A percentile compares a stretch with the other conserved stretches of the same genome.
These are phyloP conservation scores for Tringa solitaria DNA, from an alignment of 2,113 vertebrate species.

Conservation along the genomic window DNA sequence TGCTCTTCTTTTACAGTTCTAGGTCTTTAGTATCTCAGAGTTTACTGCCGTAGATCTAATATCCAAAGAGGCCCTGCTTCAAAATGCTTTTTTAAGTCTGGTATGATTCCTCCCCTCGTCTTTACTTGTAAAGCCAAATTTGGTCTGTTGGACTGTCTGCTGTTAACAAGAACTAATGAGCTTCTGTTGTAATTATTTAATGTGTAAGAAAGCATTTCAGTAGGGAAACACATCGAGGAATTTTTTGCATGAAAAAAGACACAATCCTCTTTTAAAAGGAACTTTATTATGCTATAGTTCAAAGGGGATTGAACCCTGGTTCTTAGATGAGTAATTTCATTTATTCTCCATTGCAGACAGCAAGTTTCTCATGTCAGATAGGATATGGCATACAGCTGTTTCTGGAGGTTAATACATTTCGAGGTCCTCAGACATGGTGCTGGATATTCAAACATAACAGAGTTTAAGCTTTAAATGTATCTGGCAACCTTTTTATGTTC, in stretches of 20 bases:
- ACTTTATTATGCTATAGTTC: neutral
- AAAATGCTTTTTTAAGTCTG: neutral
- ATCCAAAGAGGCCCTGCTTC: neutral
- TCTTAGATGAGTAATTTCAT: neutral
- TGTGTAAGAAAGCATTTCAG: neutral
- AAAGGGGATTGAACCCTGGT: neutral
- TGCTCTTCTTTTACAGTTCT: neutral
- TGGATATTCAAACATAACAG: neutral
- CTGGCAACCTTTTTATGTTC: neutral
- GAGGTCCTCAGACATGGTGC: neutral
- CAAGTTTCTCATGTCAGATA: neutral
- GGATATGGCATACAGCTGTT: neutral
- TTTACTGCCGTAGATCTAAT: rapidly evolving
- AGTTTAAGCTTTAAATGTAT: neutral
- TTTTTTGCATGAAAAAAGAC: neutral
- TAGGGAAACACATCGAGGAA: neutral
- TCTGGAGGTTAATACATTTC: neutral
- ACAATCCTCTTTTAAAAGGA: neutral
- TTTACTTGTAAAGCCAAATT: neutral
- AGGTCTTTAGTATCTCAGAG: neutral
- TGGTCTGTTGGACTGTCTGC: neutral
- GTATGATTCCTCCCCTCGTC: neutral
- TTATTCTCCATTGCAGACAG: neutral
- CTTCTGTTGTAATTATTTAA: neutral
- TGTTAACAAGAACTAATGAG: neutral